Conservation (phyloP, 2,797 vertebrate genomes). For the Adrianichthys oophorus region DNA sequence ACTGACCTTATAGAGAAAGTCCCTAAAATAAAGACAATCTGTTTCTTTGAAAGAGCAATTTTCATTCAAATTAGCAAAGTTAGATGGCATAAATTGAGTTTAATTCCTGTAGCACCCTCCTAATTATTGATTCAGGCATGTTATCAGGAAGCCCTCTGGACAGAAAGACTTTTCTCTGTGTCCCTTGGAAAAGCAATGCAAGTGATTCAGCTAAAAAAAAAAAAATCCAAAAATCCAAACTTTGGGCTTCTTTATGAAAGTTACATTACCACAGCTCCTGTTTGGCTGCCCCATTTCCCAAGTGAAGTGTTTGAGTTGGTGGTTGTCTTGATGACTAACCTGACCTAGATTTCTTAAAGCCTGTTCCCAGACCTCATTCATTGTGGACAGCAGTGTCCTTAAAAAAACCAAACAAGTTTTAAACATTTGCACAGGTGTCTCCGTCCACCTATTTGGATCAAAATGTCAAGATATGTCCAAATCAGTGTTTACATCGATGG, state of each 20-base stretch:
- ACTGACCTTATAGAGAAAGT: conserved; percentile 18
- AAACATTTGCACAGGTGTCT: conserved; percentile 51
- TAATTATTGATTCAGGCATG: conserved; percentile 33
- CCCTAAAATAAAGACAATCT: conserved; percentile 38
- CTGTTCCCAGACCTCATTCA: conserved; percentile 53
- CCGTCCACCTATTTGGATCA: conserved; percentile 38
- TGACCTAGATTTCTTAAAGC: conserved; percentile 57
- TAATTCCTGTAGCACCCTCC: conserved; percentile 17
- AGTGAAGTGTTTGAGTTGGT: conserved; percentile 22
- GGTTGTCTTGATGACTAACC: conserved; percentile 51
- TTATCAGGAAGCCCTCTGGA: conserved; percentile 25
- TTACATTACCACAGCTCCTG: conserved; percentile 17
- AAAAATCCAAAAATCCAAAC: conserved; percentile 21
- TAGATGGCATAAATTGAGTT: conserved; percentile 39
- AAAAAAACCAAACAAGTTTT: too few relatives aligned
- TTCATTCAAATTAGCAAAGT: conserved; percentile 49
- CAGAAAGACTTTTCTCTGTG: conserved; percentile 12
- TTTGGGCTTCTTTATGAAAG: neutral
- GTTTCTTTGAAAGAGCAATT: conserved; percentile 41
- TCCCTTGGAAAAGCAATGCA: conserved; percentile 9
- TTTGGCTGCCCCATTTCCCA: conserved; percentile 20
- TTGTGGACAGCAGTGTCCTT: conserved; percentile 51
- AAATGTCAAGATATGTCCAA: conserved; percentile 48
- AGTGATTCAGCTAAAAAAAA: conserved; percentile 27
- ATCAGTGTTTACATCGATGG: neutral